These are phyloP conservation scores for Lydus trimaculatus DNA, from an alignment of 2,888 invertebrate genomes.

Conservation along the genomic window DNA sequence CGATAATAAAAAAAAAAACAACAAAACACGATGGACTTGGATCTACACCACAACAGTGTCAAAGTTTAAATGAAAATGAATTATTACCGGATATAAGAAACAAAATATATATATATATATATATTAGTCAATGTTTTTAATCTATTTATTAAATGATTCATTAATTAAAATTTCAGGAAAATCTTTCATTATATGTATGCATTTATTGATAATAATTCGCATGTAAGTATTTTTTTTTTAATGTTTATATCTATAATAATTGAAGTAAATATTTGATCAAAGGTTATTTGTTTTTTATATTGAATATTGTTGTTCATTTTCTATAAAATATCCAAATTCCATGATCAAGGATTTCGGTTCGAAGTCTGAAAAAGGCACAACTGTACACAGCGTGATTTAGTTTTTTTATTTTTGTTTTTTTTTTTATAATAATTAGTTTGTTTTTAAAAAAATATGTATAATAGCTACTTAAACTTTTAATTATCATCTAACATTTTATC, in stretches of 20 bases:
- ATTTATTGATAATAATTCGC: neutral
- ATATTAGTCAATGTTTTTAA: neutral
- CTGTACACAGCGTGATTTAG: neutral
- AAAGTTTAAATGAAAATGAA: neutral
- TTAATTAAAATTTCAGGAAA: neutral
- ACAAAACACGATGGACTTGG: neutral
- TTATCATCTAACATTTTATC: no score
- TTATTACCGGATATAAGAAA: conserved; percentile 1
- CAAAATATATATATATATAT: neutral
- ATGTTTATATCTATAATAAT: neutral
- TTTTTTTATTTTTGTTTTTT: neutral
- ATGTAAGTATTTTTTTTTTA: neutral
- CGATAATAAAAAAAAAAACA: neutral
- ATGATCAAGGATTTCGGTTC: neutral
- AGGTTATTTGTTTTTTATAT: neutral
- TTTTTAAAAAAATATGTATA: no score
- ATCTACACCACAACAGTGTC: neutral
- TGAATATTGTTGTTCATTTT: neutral
- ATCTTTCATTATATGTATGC: neutral
- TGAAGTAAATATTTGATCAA: neutral
- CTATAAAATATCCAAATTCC: neutral
- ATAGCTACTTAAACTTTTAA: no score
- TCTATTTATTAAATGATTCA: neutral
- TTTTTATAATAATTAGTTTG: no score
- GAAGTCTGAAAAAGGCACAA: neutral